phyloP scores from a whole-genome alignment of 2,888 invertebrate genomes.

The Ferrisia virgata region DNA sequence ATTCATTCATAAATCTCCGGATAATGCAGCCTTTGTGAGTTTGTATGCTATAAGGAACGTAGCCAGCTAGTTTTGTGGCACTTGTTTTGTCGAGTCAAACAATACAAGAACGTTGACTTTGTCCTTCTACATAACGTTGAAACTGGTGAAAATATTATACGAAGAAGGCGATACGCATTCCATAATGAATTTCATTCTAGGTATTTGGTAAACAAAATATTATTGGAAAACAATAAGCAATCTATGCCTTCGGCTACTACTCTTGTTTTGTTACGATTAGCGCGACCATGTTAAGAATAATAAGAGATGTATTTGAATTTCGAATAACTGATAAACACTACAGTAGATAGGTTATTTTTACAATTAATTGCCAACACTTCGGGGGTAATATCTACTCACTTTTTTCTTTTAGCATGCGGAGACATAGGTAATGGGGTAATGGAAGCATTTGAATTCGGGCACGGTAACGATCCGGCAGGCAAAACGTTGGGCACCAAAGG shows the following conservation, averaged over 20 bases:
- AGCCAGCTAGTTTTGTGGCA: not conserved
- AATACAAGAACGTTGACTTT: not conserved
- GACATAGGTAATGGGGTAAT: not conserved
- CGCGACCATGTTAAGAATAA: not conserved
- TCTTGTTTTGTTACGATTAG: too few relatives aligned
- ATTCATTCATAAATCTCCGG: not conserved
- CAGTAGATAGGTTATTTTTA: not conserved
- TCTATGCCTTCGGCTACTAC: not conserved
- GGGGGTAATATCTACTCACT: not conserved
- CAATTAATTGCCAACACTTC: not conserved
- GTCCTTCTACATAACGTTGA: not conserved
- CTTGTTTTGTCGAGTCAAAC: not conserved
- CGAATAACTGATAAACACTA: not conserved
- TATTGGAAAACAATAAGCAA: not conserved
- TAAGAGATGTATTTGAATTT: not conserved
- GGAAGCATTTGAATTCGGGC: slow-evolving; percentile 20
- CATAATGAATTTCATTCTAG: not conserved
- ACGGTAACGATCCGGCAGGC: slow-evolving; percentile 25
- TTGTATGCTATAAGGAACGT: too few relatives aligned
- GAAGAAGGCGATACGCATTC: slow-evolving; percentile 4
- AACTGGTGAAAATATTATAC: not conserved
- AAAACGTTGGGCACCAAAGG: slow-evolving; percentile 36
- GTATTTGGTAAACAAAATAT: slow-evolving; percentile 5
- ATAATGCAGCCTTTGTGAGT: not conserved
- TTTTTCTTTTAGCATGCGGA: slow-evolving; percentile 38